phyloP scores from a whole-genome alignment of 1,140 invertebrate genomes.

The Drosophila asahinai region DNA sequence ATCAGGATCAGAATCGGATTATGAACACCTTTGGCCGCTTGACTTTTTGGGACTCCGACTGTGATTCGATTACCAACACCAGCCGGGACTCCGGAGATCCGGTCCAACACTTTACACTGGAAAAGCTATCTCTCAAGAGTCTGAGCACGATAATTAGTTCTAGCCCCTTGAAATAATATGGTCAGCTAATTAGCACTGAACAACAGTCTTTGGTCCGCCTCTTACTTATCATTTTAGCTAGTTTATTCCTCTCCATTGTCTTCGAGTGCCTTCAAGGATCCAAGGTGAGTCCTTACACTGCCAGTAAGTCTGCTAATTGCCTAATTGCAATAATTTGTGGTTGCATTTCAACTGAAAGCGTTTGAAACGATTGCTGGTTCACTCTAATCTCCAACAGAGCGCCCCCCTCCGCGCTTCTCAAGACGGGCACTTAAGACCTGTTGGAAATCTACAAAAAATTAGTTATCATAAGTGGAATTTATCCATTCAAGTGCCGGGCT shows the following conservation, averaged over 20 bases:
- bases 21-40: constrained; percentile 41
- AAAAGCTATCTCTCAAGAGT: not conserved
- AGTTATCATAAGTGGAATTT: too few species aligned
- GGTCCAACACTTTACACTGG: constrained; percentile 2
- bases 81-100: not conserved
- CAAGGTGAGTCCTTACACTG: not conserved
- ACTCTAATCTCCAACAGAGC: not conserved
- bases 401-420: not conserved
- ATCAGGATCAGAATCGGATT: constrained; percentile 39
- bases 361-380: not conserved
- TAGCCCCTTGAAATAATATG: not conserved
- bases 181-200: constrained; percentile 1
- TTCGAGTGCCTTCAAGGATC: not conserved
- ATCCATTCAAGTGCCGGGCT: not conserved
- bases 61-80: constrained; percentile 14
- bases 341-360: not conserved
- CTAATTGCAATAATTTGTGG: not conserved
- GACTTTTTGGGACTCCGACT: constrained; percentile 1
- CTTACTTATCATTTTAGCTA: constrained; percentile 1
- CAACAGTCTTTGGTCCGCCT: not conserved
- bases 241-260: not conserved
- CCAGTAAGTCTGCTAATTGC: too few species aligned
- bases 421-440: not conserved
- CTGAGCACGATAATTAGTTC: not conserved
- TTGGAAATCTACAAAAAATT: too few species aligned